phyloP scores from a whole-genome alignment of 2,797 vertebrate genomes.

The Xenops minutus region DNA sequence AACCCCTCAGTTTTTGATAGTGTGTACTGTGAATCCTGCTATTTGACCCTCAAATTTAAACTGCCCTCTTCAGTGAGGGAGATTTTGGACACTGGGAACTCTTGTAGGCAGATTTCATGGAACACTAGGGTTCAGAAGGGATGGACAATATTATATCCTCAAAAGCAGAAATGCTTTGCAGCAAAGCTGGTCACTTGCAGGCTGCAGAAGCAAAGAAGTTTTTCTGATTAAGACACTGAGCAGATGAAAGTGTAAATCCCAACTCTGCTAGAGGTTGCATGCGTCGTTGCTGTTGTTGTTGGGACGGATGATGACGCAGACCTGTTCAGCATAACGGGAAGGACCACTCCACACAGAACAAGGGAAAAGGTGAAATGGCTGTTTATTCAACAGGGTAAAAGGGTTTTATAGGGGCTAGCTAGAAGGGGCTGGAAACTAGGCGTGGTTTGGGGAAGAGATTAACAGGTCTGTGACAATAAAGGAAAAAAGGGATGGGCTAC shows the following conservation, averaged over 20 bases:
- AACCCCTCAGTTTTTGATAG: neutral
- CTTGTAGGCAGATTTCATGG: neutral
- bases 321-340: no score
- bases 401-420: no score
- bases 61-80: neutral
- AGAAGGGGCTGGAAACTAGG: no score
- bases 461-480: no score
- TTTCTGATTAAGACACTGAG: conserved; percentile 1
- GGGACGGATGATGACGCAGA: no score
- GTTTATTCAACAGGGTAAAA: no score
- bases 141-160: neutral
- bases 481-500: no score
- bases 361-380: no score
- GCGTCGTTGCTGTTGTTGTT: no score
- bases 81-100: neutral
- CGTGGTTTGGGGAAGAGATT: no score
- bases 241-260: neutral
- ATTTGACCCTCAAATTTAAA: neutral
- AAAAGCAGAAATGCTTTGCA: neutral
- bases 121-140: neutral
- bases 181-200: neutral
- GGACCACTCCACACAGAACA: no score
- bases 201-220: neutral
- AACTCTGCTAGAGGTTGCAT: neutral
- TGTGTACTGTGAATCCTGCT: neutral